phyloP scores from a whole-genome alignment of 2,797 vertebrate species.

The Decapterus maruadsi region DNA sequence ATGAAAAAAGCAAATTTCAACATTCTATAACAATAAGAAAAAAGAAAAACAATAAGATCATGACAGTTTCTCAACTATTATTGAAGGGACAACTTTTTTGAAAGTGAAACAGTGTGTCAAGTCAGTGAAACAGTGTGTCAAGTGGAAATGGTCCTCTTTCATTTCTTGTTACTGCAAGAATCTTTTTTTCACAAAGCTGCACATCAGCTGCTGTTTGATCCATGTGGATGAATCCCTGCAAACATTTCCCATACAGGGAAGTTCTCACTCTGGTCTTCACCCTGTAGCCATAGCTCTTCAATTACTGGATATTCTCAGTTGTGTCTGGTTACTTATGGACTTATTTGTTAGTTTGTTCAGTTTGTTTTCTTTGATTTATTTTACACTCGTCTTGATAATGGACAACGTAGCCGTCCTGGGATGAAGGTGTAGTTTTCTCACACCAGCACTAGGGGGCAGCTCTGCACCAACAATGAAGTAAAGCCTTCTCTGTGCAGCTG shows the following conservation, averaged over 20 bases:
- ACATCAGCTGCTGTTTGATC: not conserved
- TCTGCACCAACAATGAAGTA: not conserved
- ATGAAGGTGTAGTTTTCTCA: not conserved
- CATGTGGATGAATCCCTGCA: not conserved
- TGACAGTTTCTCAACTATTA: not conserved
- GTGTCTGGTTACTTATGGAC: not conserved
- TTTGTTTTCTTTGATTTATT: not conserved
- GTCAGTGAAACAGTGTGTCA: not conserved
- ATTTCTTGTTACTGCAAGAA: not conserved
- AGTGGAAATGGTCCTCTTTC: not conserved
- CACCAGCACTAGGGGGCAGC: slow-evolving; percentile 71
- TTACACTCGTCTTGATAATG: not conserved
- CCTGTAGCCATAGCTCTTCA: not conserved
- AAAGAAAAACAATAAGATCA: too few species aligned
- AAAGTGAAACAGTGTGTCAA: not conserved
- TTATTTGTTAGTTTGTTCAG: not conserved
- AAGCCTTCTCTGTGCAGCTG: not conserved
- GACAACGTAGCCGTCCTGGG: too few species aligned
- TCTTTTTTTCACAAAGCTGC: not conserved
- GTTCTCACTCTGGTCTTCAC: not conserved
- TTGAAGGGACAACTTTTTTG: not conserved
- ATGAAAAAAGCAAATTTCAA: too few species aligned
- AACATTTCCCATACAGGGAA: not conserved
- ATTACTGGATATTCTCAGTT: not conserved
- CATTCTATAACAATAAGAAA: too few species aligned